Evolutionary conservation across 2,888 invertebrate genomes (phyloP), one percentile per base, ranked within the genome.

Genomic region (Axea sp.): DNA sequence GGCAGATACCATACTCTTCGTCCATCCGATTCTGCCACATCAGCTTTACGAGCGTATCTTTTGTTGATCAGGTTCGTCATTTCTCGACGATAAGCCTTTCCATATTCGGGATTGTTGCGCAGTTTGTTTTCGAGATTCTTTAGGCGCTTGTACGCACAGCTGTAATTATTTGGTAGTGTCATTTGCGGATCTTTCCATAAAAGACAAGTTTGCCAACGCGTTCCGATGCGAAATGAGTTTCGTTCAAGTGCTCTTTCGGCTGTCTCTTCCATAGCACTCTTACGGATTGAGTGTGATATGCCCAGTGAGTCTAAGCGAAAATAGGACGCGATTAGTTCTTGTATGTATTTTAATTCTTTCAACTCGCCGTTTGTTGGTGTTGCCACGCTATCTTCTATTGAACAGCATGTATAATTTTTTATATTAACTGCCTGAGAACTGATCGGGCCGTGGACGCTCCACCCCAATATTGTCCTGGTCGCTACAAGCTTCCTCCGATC

Each of bases 181-280:
- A 3, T 9, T 28, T 1, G 53, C 49, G 0, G 30, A 4, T n/a
- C n/a, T 11, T 33, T 31, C 59, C 68, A 68, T 9, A 68, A 5
- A 4, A 49, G 14, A 1, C 45, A 9, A 1, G 60, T 69, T 35
- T 69, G 51, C 69, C 69, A 69, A n/a, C 30, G 17, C 5, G 35
- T 8, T 3, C 33, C 33, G 1, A 67, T 7, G 12, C 9, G 15
- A 2, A 15, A 5, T n/a, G 35, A 14, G 15, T 35, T 3, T 14
- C 14, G 2, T 4, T 35, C 35, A 14, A 35, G n/a, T 4, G 14
- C 1, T 1, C 14, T 1, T 7, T 35, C 14, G 5, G 15, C 14
- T 8, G 14, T 7, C 9, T 35, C 14, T 12, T 35, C 15, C 14
- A 9, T 7, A 1, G 1, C 7, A 7, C 11, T 35, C 11, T 15